These are phyloP conservation scores for Neoascia interrupta DNA, from an alignment of 2,888 invertebrate species.

Conservation along the genomic window DNA sequence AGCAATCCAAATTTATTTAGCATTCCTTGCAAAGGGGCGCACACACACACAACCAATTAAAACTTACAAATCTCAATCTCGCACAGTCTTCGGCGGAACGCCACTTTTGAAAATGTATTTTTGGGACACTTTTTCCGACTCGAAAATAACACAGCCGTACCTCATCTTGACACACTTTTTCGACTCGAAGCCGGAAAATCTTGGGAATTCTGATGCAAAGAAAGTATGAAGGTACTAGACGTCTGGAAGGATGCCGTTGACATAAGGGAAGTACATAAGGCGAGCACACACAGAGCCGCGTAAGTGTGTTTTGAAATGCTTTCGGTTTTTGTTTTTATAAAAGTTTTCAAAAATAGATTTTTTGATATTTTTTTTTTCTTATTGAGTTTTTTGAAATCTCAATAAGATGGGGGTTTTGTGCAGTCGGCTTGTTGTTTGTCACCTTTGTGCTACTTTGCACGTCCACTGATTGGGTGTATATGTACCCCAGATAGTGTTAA, in stretches of 20 bases:
- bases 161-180: conserved; percentile 41
- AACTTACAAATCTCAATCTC: conserved; percentile 1
- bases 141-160: conserved; percentile 14
- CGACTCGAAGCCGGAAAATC: background rate
- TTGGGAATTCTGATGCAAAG: background rate
- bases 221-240: too few species aligned
- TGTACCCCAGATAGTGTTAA: too few species aligned
- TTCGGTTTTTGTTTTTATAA: background rate
- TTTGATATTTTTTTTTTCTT: conserved; percentile 11
- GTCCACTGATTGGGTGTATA: conserved; percentile 31
- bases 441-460: conserved; percentile 29
- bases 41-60: conserved; percentile 37
- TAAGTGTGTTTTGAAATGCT: conserved; percentile 31
- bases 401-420: background rate
- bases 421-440: conserved; percentile 22
- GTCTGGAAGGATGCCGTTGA: conserved; percentile 17
- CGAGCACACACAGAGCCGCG: background rate
- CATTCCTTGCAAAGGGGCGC: conserved; percentile 22
- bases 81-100: background rate
- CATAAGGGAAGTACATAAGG: conserved; percentile 14
- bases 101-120: conserved; percentile 9
- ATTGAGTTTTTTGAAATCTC: background rate
- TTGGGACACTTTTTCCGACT: conserved; percentile 19
- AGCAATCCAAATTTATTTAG: conserved; percentile 41
- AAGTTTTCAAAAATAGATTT: conserved; percentile 12